Evolutionary conservation across 1,140 invertebrate species (phyloP).

Genomic region (Zaprionus camerounensis): DNA sequence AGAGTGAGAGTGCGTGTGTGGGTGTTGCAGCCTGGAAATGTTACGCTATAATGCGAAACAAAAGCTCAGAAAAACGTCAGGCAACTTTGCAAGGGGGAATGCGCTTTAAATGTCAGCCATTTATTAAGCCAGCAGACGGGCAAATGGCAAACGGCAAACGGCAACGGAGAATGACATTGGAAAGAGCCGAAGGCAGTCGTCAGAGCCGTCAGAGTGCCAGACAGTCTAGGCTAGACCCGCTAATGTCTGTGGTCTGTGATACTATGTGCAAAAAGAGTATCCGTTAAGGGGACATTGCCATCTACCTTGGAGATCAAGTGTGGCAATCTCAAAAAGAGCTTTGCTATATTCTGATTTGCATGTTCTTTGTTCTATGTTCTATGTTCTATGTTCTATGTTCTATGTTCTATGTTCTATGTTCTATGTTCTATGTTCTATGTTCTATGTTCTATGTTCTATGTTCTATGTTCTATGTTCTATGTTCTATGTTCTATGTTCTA

Average conservation of each 20-base stretch:
- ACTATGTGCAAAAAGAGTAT: background rate
- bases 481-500: background rate
- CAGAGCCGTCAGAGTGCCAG: constrained; percentile 19
- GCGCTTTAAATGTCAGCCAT: constrained; percentile 71
- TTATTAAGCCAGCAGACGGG: constrained; percentile 59
- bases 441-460: background rate
- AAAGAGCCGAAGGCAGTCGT: background rate
- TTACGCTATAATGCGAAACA: constrained; percentile 63
- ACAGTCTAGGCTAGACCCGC: background rate
- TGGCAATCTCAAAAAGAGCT: background rate
- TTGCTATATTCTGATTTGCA: background rate
- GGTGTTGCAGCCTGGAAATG: constrained; percentile 54
- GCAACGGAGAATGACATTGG: constrained; percentile 48
- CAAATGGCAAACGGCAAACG: constrained; percentile 50
- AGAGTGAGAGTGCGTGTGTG: constrained; percentile 22
- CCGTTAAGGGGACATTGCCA: background rate
- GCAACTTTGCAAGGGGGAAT: constrained; percentile 37
- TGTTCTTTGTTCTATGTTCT: background rate
- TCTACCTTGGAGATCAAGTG: background rate
- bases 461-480: background rate
- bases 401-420: background rate
- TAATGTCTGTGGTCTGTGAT: constrained; percentile 8
- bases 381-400: background rate
- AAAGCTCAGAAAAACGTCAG: constrained; percentile 65
- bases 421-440: background rate